Evolutionary conservation across 2,888 invertebrate species (phyloP).

Genomic region (Dasysyrphus tricinctus): DNA sequence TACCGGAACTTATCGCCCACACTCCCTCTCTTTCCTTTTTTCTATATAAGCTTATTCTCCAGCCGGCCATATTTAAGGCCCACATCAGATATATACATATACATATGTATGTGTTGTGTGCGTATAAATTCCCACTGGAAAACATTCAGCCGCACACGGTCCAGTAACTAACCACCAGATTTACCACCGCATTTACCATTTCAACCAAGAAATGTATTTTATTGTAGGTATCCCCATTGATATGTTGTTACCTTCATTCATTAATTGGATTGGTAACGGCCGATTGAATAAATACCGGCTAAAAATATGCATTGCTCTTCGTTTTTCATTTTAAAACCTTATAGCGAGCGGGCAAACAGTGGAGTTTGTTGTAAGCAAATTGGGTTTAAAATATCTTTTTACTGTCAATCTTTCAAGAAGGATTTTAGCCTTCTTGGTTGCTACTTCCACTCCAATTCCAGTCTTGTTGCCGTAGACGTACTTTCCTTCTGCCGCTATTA

Average conservation of each 20-base stretch:
- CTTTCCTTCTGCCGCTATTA: no score
- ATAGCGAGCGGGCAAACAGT: conserved; percentile 1
- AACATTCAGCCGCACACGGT: conserved; percentile 20
- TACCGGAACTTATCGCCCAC: conserved; percentile 68
- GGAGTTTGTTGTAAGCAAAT: background rate
- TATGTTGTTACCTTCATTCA: conserved; percentile 50
- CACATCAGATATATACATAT: conserved; percentile 24
- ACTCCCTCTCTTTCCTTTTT: background rate
- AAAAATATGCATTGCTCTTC: conserved; percentile 19
- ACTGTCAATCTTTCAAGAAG: no score
- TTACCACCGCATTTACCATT: conserved; percentile 45
- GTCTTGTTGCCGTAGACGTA: no score
- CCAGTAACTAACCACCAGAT: conserved; percentile 29
- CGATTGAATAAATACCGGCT: conserved; percentile 58
- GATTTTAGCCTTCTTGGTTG: no score
- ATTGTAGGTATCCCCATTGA: conserved; percentile 30
- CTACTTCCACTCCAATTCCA: no score
- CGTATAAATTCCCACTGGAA: conserved; percentile 30
- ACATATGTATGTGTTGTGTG: background rate
- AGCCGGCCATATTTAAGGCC: background rate
- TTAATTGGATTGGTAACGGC: conserved; percentile 60
- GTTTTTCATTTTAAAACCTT: background rate
- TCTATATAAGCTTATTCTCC: background rate
- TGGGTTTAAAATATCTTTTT: no score
- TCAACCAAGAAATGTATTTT: conserved; percentile 5